A percentile compares a stretch with the other conserved stretches of the same genome.
phyloP scores from a whole-genome alignment of 2,888 invertebrate genomes.

The Brenthis hecate region DNA sequence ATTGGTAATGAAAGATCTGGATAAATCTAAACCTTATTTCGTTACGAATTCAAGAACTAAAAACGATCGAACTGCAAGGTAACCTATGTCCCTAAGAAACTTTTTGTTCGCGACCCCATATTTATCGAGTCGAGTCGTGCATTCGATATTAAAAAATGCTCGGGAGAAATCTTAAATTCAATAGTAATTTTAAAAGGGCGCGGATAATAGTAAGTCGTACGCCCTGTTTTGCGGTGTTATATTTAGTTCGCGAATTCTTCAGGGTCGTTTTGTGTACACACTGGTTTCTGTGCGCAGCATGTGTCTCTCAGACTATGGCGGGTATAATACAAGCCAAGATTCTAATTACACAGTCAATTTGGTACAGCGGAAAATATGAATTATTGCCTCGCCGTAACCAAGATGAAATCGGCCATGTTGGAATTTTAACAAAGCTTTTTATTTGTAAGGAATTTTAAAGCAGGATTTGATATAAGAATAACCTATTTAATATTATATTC shows the following conservation, averaged over 20 bases:
- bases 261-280: conserved; percentile 71
- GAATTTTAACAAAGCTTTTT: conserved; percentile 58
- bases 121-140: conserved; percentile 64
- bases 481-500: conserved; percentile 55
- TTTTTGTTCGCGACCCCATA: conserved; percentile 59
- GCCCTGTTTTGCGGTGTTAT: conserved; percentile 80
- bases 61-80: conserved; percentile 47
- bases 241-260: conserved; percentile 77
- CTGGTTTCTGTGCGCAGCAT: conserved; percentile 76
- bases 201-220: conserved; percentile 66
- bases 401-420: conserved; percentile 73
- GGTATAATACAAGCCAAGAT: conserved; percentile 65
- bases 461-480: conserved; percentile 64
- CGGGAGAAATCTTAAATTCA: conserved; percentile 78
- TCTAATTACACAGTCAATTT: conserved; percentile 81
- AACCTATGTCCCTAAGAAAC: conserved; percentile 49
- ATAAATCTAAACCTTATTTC: conserved; percentile 69
- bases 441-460: conserved; percentile 52
- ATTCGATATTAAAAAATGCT: conserved; percentile 73
- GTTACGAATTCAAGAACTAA: conserved; percentile 51
- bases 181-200: conserved; percentile 79
- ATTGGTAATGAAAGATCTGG: conserved; percentile 48
- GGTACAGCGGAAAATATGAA: conserved; percentile 73
- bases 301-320: conserved; percentile 63
- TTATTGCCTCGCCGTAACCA: conserved; percentile 72